phyloP scores from a whole-genome alignment of 2,797 vertebrate species.

The Clarias laeviceps region DNA sequence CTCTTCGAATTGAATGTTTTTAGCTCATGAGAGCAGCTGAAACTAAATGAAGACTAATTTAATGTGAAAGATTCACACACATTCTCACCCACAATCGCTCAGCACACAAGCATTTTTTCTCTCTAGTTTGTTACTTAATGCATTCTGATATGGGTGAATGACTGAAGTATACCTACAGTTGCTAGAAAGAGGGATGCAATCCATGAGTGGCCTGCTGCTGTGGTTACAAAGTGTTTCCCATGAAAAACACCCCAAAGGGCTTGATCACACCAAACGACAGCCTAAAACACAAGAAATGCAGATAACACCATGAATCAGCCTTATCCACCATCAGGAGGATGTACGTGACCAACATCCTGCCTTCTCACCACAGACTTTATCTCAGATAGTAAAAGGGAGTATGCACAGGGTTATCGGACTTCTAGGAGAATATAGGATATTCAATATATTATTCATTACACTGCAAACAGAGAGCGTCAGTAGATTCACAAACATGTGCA shows the following conservation, averaged over 20 bases:
- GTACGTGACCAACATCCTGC: not conserved
- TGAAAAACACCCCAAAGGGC: constrained; percentile 34
- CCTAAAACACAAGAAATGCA: constrained; percentile 67
- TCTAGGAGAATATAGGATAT: constrained; percentile 25
- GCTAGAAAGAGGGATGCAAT: constrained; percentile 64
- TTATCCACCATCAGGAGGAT: constrained; percentile 61
- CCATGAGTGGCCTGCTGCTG: constrained; percentile 48
- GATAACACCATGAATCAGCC: constrained; percentile 58
- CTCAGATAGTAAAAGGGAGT: not conserved
- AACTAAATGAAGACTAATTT: not conserved
- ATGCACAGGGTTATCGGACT: constrained; percentile 3
- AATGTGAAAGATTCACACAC: not conserved
- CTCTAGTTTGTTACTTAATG: not conserved
- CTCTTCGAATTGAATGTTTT: not conserved
- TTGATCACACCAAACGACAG: constrained; percentile 59
- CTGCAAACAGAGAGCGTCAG: constrained; percentile 5
- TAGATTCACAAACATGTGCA: not conserved
- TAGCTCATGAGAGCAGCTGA: not conserved
- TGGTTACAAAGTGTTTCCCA: constrained; percentile 68
- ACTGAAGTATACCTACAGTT: constrained; percentile 56
- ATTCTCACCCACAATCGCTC: not conserved
- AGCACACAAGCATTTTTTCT: not conserved
- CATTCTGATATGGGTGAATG: not conserved
- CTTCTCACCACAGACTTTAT: constrained; percentile 54
- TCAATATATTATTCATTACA: constrained; percentile 18